phyloP scores from a whole-genome alignment of 1,140 invertebrate species.

The Caerostris extrusa region DNA sequence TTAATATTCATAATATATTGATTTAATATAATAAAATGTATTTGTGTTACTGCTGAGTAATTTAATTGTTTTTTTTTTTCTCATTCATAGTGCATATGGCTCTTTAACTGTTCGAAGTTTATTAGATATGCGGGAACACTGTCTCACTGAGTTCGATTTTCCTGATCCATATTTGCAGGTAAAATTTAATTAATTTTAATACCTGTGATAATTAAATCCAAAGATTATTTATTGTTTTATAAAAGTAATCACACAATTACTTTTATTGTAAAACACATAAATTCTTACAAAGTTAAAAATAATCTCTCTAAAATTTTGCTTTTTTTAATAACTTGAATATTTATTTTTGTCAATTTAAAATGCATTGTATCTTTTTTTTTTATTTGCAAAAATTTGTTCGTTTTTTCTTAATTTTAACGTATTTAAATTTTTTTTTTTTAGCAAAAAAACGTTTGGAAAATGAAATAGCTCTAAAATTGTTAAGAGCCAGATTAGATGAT shows the following conservation, averaged over 20 bases:
- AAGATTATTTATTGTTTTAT: background rate
- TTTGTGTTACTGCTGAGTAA: background rate
- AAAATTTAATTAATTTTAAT: constrained; percentile 50
- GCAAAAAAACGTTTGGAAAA: constrained; percentile 89
- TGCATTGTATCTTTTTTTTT: background rate
- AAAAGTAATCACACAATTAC: too few species aligned
- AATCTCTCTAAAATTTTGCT: too few species aligned
- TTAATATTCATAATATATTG: too few species aligned
- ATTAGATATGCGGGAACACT: constrained; percentile 95
- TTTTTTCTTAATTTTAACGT: background rate
- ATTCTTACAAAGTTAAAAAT: too few species aligned
- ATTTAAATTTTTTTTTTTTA: constrained; percentile 79
- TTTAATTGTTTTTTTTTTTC: background rate
- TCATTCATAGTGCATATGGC: constrained; percentile 88
- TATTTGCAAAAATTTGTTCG: background rate
- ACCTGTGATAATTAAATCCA: background rate
- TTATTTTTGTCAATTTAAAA: constrained; percentile 1
- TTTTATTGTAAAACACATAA: too few species aligned
- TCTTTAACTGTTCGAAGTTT: constrained; percentile 92
- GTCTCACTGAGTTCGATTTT: constrained; percentile 94
- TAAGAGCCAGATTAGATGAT: constrained; percentile 83
- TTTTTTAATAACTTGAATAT: background rate
- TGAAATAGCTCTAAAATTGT: constrained; percentile 84
- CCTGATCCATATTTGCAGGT: constrained; percentile 93
- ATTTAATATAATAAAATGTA: background rate